A percentile compares a stretch with the other conserved stretches of the same genome.
phyloP scores from a whole-genome alignment of 2,888 invertebrate genomes.

The Sinopyrophorus schimmeli region DNA sequence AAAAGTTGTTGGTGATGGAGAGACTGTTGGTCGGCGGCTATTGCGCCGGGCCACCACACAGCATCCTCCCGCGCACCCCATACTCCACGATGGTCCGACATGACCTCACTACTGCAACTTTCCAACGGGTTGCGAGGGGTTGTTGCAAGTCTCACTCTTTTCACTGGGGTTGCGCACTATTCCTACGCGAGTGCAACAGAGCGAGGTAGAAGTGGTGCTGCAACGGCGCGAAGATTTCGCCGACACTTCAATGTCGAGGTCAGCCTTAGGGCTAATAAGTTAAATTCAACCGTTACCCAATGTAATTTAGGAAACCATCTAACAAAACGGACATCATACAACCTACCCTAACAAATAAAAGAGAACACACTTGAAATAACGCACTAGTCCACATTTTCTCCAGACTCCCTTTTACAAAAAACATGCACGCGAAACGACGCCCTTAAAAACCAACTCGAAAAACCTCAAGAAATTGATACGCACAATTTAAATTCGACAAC shows the following conservation, averaged over 20 bases:
- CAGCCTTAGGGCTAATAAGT: slow-evolving; percentile 50
- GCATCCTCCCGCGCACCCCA: slow-evolving; percentile 67
- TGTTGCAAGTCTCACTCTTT: slow-evolving; percentile 27
- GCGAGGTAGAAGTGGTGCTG: slow-evolving; percentile 20
- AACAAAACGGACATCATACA: no score
- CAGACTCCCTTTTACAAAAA: no score
- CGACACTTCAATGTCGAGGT: slow-evolving; percentile 56
- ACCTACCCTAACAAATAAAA: background rate
- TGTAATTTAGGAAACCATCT: no score
- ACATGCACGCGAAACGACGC: background rate
- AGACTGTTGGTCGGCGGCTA: slow-evolving; percentile 58
- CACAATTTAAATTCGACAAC: no score
- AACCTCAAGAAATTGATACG: slow-evolving; percentile 3
- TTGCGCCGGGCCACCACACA: slow-evolving; percentile 65
- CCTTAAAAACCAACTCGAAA: background rate
- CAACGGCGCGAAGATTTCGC: slow-evolving; percentile 31
- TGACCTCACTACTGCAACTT: slow-evolving; percentile 43
- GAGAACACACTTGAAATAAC: slow-evolving; percentile 3
- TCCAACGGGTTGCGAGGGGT: slow-evolving; percentile 30
- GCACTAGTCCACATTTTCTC: slow-evolving; percentile 31
- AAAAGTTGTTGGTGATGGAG: slow-evolving; percentile 56
- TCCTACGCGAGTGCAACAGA: slow-evolving; percentile 45
- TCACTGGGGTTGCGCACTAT: slow-evolving; percentile 46
- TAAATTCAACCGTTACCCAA: slow-evolving; percentile 20
- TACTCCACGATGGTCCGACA: slow-evolving; percentile 69